Evolutionary conservation across 2,888 invertebrate genomes (phyloP), one percentile per base, ranked within the genome.

Genomic region (Pandemis corylana): DNA sequence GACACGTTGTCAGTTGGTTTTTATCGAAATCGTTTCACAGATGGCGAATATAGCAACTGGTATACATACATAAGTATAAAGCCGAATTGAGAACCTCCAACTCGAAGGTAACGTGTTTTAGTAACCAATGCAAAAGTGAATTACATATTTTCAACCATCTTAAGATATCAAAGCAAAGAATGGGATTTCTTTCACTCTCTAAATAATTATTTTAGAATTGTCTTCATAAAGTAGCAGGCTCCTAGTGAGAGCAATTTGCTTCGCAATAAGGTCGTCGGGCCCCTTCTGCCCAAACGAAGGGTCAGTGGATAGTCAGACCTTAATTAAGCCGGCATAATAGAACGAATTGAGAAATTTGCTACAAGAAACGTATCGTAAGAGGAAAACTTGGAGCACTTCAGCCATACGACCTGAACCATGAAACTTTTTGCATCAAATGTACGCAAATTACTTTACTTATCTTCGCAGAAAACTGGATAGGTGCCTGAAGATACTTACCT

Each of bases 251-350:
- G 87, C 85, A 89, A 91, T 92, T 92, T 89, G 88, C 88, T 90
- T 87, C 84, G 89, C 87, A 92, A 92, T 91, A 90, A 88, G 89
- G 89, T 87, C 89, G 85, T 84, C 84, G 84, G 83, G 87, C 82
- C 88, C 89, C 90, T 91, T 92, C 89, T 88, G 88, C 85, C 87
- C 89, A 91, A 92, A 93, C 90, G 92, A 90, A 90, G 90, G 92
- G 90, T 89, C 91, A 90, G 82, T 82, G 81, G 87, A 90, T 86
- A 88, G 84, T 78, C 80, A 83, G 85, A 81, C 88, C 89, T 93
- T 93, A 93, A 93, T 93, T 93, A 93, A 93, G 89, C 85, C 86
- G 83, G 67, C 70, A 67, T 71, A 75, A 75, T 70, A 67, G 75
- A 75, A 75, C 62, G 70, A 75, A 75, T 75, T 75, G 75, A 67